Base-by-base conservation (phyloP, 2,888 invertebrate genomes). In the Pilophorus perplexus region DNA sequence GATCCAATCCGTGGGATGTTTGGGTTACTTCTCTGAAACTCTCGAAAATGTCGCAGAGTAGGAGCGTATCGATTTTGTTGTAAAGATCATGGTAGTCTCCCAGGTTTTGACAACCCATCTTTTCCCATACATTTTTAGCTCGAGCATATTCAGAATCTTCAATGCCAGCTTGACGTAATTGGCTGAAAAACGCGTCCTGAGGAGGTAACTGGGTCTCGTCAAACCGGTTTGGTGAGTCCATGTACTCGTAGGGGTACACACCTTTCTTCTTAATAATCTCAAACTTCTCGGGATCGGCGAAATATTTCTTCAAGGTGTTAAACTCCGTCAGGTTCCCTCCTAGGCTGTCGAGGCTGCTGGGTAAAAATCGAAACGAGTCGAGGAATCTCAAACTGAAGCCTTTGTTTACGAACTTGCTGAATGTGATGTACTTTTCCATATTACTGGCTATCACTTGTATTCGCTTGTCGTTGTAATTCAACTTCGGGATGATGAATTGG, bases 361-460 rank as follows among this genome's bases (percentile, higher is more conserved):
- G 4, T 38, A 55, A 38, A 55, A 55, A 55, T 10, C 28, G 3
- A 22, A 27, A 37, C 14, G 27, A 27, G 14, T 55, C 55, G 4
- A 55, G 10, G 12, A 55, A 55, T 18, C 55, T 28, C 6, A 55
- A 16, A 3, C 5, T 16, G n/a, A 55, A 2, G 4, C 14, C 16
- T n/a, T 50, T 27, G 6, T 16, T 14, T 1, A 62, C 62, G 6
- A 25, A 22, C 44, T 46, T 62, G 1, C 44, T 22, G 23, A 60
- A 60, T 23, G 42, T 18, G n/a, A 60, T 60, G 3, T 18, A 8
- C 2, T 18, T 50, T 8, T 50, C 50, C 3, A 14, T 27, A 16
- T 73, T 75, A 18, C 72, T 42, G 0, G 76, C 71, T 23, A 76
- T 69, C 4, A 76, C 59, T 28, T 69, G 52, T 6, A 75, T 60